These are phyloP conservation scores for Grantiella picta DNA, from an alignment of 2,113 vertebrate genomes.

Conservation along the genomic window DNA sequence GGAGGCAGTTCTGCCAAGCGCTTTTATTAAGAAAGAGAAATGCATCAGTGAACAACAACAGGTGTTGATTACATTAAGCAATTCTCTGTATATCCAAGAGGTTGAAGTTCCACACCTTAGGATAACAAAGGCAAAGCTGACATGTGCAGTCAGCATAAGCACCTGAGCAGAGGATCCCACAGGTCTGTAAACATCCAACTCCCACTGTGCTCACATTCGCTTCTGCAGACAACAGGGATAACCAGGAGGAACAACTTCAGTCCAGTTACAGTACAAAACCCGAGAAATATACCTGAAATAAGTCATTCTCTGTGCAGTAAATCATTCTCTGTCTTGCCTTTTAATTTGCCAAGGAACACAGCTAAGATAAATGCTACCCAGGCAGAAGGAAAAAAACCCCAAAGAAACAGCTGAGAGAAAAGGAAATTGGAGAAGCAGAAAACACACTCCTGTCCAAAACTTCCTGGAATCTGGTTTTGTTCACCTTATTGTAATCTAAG, in stretches of 20 bases:
- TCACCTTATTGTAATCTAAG: not conserved
- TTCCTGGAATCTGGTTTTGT: not conserved
- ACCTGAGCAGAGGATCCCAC: not conserved
- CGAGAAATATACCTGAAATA: not conserved
- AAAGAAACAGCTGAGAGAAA: not conserved
- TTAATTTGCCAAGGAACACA: not conserved
- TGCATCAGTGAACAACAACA: not conserved
- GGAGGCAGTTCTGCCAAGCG: not conserved
- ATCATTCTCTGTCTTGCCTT: not conserved
- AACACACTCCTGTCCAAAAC: not conserved
- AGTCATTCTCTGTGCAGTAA: not conserved
- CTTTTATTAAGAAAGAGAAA: not conserved
- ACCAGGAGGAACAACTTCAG: not conserved
- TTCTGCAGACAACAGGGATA: not conserved
- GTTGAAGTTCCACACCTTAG: not conserved
- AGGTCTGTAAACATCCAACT: not conserved
- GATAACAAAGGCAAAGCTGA: not conserved
- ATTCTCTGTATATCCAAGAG: not conserved
- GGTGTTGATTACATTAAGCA: not conserved
- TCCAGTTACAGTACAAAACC: not conserved
- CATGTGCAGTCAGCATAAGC: not conserved
- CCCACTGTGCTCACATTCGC: not conserved
- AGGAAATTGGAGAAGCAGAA: not conserved
- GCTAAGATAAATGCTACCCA: not conserved
- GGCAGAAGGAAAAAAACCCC: accelerated